Percentiles rank a stretch among this genome's conserved stretches.
Conservation (phyloP, 2,113 vertebrate genomes). For the Heterotis niloticus region DNA sequence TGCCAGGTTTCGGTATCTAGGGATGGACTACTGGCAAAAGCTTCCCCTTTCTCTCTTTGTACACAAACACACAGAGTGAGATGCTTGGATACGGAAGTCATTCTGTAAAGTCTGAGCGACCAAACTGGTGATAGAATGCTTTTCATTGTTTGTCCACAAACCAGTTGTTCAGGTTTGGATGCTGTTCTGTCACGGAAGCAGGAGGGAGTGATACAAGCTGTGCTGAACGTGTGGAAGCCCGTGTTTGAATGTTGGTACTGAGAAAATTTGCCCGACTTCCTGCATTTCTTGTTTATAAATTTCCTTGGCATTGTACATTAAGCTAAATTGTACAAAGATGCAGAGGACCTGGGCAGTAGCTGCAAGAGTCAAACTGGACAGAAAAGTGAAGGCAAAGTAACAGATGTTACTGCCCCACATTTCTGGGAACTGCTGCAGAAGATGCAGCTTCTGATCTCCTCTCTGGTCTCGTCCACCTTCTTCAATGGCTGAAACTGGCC, state of each 20-base stretch:
- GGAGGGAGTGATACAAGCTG: background rate
- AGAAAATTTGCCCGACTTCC: too few relatives aligned
- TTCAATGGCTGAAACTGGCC: too few relatives aligned
- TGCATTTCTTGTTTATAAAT: background rate
- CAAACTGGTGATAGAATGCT: background rate
- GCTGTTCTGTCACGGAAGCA: background rate
- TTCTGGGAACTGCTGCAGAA: too few relatives aligned
- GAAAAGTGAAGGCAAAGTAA: too few relatives aligned
- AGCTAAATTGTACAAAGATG: too few relatives aligned
- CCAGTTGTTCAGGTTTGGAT: constrained; percentile 11
- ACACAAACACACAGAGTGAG: background rate
- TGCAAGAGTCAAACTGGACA: too few relatives aligned
- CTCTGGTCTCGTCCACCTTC: too few relatives aligned
- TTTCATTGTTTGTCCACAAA: background rate
- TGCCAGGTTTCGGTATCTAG: background rate
- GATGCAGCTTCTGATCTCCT: too few relatives aligned
- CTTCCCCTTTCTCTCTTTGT: background rate
- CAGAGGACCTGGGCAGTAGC: too few relatives aligned
- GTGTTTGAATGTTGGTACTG: too few relatives aligned
- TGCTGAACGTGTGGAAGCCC: background rate
- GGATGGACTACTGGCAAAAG: background rate
- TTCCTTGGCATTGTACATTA: too few relatives aligned
- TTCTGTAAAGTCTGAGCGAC: background rate
- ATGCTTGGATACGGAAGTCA: background rate
- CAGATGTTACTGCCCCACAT: too few relatives aligned